Conservation (phyloP, 2,888 invertebrate genomes). For the Pollenia amentaria region DNA sequence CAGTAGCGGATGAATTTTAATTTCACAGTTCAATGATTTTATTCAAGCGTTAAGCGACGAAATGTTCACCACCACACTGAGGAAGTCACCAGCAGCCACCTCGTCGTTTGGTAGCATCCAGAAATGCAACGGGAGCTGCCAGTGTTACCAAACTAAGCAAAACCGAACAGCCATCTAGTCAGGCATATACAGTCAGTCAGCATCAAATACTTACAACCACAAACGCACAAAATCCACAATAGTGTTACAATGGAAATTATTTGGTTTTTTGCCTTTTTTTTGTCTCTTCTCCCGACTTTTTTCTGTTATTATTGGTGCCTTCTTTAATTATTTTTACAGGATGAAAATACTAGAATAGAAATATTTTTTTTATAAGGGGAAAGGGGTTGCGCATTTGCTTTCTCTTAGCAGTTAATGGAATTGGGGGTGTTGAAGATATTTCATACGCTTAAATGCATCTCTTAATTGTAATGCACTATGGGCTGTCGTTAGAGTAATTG, state of each 20-base stretch:
- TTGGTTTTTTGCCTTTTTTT: constrained; percentile 54
- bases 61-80: constrained; percentile 67
- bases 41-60: constrained; percentile 73
- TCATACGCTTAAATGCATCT: constrained; percentile 60
- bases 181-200: constrained; percentile 43
- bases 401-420: background rate
- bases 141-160: constrained; percentile 8
- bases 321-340: constrained; percentile 62
- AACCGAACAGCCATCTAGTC: constrained; percentile 28
- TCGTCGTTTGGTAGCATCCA: constrained; percentile 20
- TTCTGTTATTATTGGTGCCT: constrained; percentile 16
- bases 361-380: constrained; percentile 23
- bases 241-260: constrained; percentile 72
- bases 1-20: constrained; percentile 77
- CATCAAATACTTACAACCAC: constrained; percentile 65
- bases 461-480: constrained; percentile 54
- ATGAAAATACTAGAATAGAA: constrained; percentile 55
- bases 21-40: constrained; percentile 81
- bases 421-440: constrained; percentile 24
- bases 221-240: constrained; percentile 72
- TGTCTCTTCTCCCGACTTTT: background rate
- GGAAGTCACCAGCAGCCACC: constrained; percentile 64
- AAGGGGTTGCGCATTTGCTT: background rate
- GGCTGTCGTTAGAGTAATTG: background rate
- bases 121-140: constrained; percentile 19